A percentile compares a stretch with the other conserved stretches of the same genome.
Evolutionary conservation across 2,888 invertebrate species (phyloP).

Genomic region (Cryptocephalus primarius): DNA sequence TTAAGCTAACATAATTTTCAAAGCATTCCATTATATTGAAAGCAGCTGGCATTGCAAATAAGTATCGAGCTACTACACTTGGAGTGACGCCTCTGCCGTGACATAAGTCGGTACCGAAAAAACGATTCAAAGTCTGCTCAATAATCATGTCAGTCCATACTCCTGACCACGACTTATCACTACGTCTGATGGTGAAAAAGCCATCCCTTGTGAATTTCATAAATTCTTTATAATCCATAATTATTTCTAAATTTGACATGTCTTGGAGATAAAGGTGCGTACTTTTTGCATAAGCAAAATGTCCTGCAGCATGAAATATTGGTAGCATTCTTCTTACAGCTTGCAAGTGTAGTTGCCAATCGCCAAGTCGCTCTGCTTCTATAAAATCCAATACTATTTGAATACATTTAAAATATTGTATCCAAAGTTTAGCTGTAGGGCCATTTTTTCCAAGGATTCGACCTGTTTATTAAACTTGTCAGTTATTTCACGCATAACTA

Average conservation of each 20-base stretch:
- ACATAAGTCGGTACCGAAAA: constrained; percentile 2
- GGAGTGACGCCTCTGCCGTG: constrained; percentile 3
- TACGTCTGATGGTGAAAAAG: constrained; percentile 2
- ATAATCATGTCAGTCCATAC: constrained; percentile 10
- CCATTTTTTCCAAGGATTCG: constrained; percentile 12
- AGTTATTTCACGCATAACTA: no score
- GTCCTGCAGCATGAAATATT: constrained; percentile 8
- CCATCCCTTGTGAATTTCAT: constrained; percentile 4
- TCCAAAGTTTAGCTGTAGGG: constrained; percentile 15
- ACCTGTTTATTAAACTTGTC: no score
- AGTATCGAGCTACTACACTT: constrained; percentile 4
- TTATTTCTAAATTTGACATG: constrained; percentile 1
- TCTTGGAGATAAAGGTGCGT: constrained; percentile 4
- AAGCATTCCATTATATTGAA: constrained; percentile 4
- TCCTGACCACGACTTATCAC: constrained; percentile 4
- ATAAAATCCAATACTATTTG: constrained; percentile 21
- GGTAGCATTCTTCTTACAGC: constrained; percentile 5
- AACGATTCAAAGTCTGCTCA: constrained; percentile 4
- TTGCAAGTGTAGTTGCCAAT: constrained; percentile 17
- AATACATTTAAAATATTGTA: constrained; percentile 21
- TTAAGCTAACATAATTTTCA: constrained; percentile 1
- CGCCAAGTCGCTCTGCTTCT: constrained; percentile 21
- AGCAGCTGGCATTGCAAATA: constrained; percentile 1
- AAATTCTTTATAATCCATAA: constrained; percentile 1
- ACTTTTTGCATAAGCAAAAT: constrained; percentile 8